Evolutionary conservation across 2,113 vertebrate species (phyloP), one percentile per base, ranked within the genome.

Genomic region (Microcebus ravelobensis): DNA sequence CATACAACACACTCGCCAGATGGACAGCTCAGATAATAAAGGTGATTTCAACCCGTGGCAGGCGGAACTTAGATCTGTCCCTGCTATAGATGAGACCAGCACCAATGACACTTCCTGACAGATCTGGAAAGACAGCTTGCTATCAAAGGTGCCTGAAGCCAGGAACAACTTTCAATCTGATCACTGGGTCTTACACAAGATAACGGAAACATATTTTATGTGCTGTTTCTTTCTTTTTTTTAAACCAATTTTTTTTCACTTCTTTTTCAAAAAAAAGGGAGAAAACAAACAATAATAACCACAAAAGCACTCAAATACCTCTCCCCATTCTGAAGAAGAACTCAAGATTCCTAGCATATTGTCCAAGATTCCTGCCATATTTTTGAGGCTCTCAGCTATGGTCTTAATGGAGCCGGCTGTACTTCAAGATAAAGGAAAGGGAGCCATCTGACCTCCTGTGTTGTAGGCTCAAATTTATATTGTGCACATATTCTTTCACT

Each of bases 1-100:
- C 55, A 81, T 34, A 52, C 31, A 80, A 29, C 83, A 81, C 55
- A 77, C 21, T 89, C 89, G 45, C 74, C 73, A 95, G 96, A 90
- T 21, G 55, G 70, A 91, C 23, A 89, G 36, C 61, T 95, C 95
- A 70, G 74, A 79, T 59, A 95, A 95, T 45, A 94, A 86, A 97
- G n/a, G 25, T 73, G 90, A 77, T 95, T 98, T 95, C 81, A 90
- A 63, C 23, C 90, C 77, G 67, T 1, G 45, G 20, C 55, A 93
- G 57, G 84, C 0, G 5, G 86, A 76, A 55, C 45, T 76, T 73
- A 1, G 84, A 57, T 95, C 84, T 97, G 65, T 65, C 91, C 17
- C 52, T 81, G 50, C 10, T 90, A 50, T 68, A 59, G 79, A 77
- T 42, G 59, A 90, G 85, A 45, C 57, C 81, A 52, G 50, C 6